Base-by-base conservation (phyloP, 2,113 vertebrate genomes). In the Carassius carassius region DNA sequence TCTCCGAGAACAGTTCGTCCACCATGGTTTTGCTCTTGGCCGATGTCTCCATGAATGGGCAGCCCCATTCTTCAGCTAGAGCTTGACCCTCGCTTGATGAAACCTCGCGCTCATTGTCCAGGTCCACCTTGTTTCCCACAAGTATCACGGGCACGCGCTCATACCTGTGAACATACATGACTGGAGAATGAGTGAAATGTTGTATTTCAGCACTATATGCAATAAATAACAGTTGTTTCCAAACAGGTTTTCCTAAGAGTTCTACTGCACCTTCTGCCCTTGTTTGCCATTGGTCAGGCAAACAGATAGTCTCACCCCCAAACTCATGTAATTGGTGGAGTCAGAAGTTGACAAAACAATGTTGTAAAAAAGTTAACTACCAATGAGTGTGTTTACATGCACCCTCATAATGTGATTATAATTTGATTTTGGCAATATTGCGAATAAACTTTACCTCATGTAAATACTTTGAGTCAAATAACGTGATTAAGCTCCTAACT, bases 21-120 rank as follows among this genome's bases (percentile, higher is more conserved):
- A 99, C 98, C 98, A 99, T 99, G 83, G 97, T 99, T 95, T 99
- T 99, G 93, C 98, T 99, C 94, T 99, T 99, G 89, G 98, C 98
- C 2, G 98, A 99, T 10, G 98, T 99, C 94, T 99, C 98, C 96
- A 99, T 98, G 89, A 99, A 99, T 25, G 98, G 98, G 90, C 98
- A 99, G 91, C 98, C 98, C 98, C 98, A 99, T 92, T 99, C 98
- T 93, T 99, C 97, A 0, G 98, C 98, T 85, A 99, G 93, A 25
- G 98, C 97, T 90, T 97, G 95, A 78, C 98, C 98, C 91, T 99
- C 98, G 14, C 90, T 96, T 25, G 96, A 94, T 0, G 98, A 98
- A 51, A 99, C 98, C 92, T 99, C 98, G 87, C 98, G 88, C 93
- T 99, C 98, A 73, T 97, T 98, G 88, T 99, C 97, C 94, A 99